Evolutionary conservation across 1,140 invertebrate species (phyloP).

Genomic region (Neotoxoptera formosana): DNA sequence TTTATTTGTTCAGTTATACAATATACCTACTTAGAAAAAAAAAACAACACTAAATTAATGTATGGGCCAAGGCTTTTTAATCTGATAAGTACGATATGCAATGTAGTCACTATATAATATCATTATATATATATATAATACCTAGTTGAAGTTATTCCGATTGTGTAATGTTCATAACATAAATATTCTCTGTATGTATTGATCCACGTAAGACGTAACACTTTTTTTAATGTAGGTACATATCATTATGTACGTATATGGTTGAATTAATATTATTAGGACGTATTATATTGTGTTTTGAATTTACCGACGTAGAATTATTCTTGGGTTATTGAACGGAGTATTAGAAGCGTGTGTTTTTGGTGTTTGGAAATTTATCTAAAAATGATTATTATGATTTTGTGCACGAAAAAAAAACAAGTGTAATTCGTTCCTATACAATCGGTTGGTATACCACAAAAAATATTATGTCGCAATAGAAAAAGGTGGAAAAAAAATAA

Average conservation of each 20-base stretch:
- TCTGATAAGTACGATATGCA: neutral
- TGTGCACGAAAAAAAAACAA: neutral
- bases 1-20: neutral
- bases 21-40: neutral
- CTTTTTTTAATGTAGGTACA: constrained; percentile 7
- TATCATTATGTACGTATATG: neutral
- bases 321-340: neutral
- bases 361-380: constrained; percentile 27
- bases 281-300: neutral
- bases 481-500: constrained; percentile 19
- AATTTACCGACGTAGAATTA: neutral
- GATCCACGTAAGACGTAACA: constrained; percentile 9
- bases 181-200: neutral
- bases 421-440: constrained; percentile 12
- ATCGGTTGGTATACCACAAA: constrained; percentile 40
- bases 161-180: constrained; percentile 6
- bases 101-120: neutral
- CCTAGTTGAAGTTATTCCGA: neutral
- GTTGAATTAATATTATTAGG: neutral
- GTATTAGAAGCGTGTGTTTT: neutral
- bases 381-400: constrained; percentile 45
- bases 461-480: constrained; percentile 11
- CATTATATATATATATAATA: neutral
- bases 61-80: constrained; percentile 17
- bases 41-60: neutral